Conservation (phyloP, 2,888 invertebrate species). For the Leuctra nigra region DNA sequence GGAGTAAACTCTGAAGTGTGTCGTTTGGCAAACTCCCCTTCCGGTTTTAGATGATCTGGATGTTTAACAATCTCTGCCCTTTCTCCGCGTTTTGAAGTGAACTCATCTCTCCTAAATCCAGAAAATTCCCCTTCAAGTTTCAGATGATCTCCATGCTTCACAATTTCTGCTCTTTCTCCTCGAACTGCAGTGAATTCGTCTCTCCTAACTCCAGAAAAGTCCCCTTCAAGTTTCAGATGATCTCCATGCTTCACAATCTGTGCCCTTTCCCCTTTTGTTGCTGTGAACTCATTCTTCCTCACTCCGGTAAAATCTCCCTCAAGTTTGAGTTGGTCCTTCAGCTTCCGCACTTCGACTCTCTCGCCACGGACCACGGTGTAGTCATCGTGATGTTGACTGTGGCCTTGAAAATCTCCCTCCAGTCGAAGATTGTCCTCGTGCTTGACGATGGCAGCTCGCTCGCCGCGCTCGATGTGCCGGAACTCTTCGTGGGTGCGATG, state of each 20-base stretch:
- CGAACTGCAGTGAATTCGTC: slow-evolving; percentile 39
- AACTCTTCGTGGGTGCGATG: slow-evolving; percentile 47
- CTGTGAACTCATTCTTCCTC: slow-evolving; percentile 29
- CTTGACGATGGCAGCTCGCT: slow-evolving; percentile 38
- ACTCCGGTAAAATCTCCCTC: slow-evolving; percentile 38
- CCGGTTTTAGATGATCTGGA: slow-evolving; percentile 50
- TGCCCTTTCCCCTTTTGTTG: slow-evolving; percentile 52
- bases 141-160: slow-evolving; percentile 32
- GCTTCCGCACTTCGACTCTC: slow-evolving; percentile 35
- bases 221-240: slow-evolving; percentile 41
- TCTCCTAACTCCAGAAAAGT: slow-evolving; percentile 30
- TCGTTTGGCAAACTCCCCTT: slow-evolving; percentile 42
- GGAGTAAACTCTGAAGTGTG: slow-evolving; percentile 33
- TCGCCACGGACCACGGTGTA: slow-evolving; percentile 39
- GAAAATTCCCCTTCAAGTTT: slow-evolving; percentile 40
- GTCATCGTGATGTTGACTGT: slow-evolving; percentile 33
- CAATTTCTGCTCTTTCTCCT: slow-evolving; percentile 36
- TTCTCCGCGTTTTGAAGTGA: slow-evolving; percentile 42
- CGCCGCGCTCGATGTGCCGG: slow-evolving; percentile 42
- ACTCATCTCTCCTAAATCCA: slow-evolving; percentile 25
- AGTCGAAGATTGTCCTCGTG: slow-evolving; percentile 39
- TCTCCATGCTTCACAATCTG: slow-evolving; percentile 57
- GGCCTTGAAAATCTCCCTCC: slow-evolving; percentile 35
- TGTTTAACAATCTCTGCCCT: slow-evolving; percentile 52
- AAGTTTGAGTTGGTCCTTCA: slow-evolving; percentile 32